A percentile compares a stretch with the other conserved stretches of the same genome.
Evolutionary conservation across 2,113 vertebrate species (phyloP).

Genomic region (Atherinomorus stipes): DNA sequence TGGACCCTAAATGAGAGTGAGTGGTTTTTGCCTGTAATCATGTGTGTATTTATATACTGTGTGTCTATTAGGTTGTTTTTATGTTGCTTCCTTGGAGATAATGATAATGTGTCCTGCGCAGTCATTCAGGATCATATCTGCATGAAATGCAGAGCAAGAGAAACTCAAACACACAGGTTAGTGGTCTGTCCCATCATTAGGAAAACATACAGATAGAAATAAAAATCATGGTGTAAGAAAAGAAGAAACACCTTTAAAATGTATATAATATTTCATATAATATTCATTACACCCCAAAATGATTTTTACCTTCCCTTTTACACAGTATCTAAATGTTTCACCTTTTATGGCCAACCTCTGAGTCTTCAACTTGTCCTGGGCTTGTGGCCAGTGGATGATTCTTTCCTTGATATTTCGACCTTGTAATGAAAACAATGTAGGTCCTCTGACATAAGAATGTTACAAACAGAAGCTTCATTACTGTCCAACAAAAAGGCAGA

Average conservation of each 20-base stretch:
- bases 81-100: not conserved
- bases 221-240: not conserved
- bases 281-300: not conserved
- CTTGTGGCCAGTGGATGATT: not conserved
- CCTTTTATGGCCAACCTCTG: conserved; percentile 16
- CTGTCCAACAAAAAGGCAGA: not conserved
- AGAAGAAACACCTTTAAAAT: not conserved
- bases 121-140: not conserved
- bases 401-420: not conserved
- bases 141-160: conserved; percentile 1
- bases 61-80: not conserved
- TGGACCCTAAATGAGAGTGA: conserved; percentile 30
- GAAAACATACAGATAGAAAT: conserved; percentile 4
- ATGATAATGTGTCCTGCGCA: not conserved
- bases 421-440: conserved; percentile 9
- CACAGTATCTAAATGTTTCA: not conserved
- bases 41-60: not conserved
- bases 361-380: conserved; percentile 6
- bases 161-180: conserved; percentile 5
- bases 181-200: conserved; percentile 48
- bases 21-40: conserved; percentile 6
- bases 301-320: not conserved
- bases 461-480: not conserved
- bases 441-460: not conserved
- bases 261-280: not conserved